These are phyloP conservation scores for Danio kyathit DNA, from an alignment of 2,797 vertebrate genomes.

Conservation along the genomic window DNA sequence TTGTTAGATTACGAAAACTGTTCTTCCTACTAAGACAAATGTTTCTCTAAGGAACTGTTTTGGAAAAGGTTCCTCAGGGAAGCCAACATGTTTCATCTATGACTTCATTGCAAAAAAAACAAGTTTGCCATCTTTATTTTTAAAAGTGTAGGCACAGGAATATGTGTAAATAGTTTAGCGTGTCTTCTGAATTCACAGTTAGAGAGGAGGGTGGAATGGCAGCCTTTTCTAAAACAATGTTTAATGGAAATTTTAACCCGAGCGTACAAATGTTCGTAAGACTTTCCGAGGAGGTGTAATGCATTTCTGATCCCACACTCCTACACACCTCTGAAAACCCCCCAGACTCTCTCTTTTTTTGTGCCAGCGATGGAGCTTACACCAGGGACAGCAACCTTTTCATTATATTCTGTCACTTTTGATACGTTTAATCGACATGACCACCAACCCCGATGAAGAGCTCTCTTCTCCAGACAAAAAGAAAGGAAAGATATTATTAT, in stretches of 20 bases:
- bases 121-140: neutral
- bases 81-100: neutral
- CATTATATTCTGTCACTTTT: conserved; percentile 82
- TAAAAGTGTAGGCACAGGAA: neutral
- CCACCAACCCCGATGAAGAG: conserved; percentile 67
- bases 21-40: neutral
- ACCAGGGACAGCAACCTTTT: conserved; percentile 67
- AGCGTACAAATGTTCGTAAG: neutral
- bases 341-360: conserved; percentile 62
- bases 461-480: conserved; percentile 59
- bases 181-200: conserved; percentile 13
- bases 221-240: conserved; percentile 1
- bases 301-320: conserved; percentile 43
- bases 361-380: conserved; percentile 60
- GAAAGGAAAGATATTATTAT: conserved; percentile 81
- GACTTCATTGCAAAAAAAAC: neutral
- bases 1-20: neutral
- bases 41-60: neutral
- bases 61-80: neutral
- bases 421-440: conserved; percentile 75
- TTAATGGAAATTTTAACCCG: conserved; percentile 27
- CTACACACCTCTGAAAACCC: conserved; percentile 40
- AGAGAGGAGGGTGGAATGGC: conserved; percentile 1
- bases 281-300: conserved; percentile 39
- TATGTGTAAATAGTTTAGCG: neutral